Evolutionary conservation across 2,888 invertebrate genomes (phyloP).

Genomic region (Drosophila hawaiiensis): DNA sequence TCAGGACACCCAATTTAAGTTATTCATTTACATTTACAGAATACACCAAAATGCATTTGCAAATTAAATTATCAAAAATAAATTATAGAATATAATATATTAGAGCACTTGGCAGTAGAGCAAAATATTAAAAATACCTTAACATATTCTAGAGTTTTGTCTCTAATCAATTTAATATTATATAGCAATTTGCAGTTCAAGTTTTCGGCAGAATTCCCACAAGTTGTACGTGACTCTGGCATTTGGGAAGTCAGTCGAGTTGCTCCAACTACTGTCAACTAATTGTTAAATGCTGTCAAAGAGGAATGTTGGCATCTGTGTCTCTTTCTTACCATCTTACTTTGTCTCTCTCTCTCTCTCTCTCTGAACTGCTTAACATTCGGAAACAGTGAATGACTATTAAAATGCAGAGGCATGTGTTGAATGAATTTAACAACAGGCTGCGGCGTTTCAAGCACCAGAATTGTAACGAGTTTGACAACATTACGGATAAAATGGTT

Average conservation of each 20-base stretch:
- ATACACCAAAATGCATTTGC: constrained; percentile 20
- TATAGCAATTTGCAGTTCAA: constrained; percentile 7
- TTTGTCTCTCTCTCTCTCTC: not conserved
- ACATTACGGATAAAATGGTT: constrained; percentile 27
- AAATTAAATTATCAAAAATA: constrained; percentile 47
- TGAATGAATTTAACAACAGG: constrained; percentile 62
- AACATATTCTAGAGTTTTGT: constrained; percentile 11
- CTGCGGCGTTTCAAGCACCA: constrained; percentile 23
- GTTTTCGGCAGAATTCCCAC: not conserved
- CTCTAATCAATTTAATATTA: constrained; percentile 34
- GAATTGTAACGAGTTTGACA: constrained; percentile 7
- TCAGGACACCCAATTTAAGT: not conserved
- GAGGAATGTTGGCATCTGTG: constrained; percentile 16
- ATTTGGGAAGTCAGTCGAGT: not conserved
- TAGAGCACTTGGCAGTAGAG: constrained; percentile 13
- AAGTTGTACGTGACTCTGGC: constrained; percentile 32
- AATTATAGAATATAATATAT: constrained; percentile 60
- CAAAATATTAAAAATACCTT: constrained; percentile 6
- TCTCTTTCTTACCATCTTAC: not conserved
- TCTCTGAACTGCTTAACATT: constrained; percentile 28
- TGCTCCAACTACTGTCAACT: constrained; percentile 9
- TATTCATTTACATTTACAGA: not conserved
- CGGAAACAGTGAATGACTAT: constrained; percentile 38
- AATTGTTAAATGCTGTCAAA: constrained; percentile 65
- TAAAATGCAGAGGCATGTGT: constrained; percentile 56